Percentiles rank a stretch among this genome's conserved stretches.
phyloP scores from a whole-genome alignment of 2,113 vertebrate species.

The Lagopus leucura region DNA sequence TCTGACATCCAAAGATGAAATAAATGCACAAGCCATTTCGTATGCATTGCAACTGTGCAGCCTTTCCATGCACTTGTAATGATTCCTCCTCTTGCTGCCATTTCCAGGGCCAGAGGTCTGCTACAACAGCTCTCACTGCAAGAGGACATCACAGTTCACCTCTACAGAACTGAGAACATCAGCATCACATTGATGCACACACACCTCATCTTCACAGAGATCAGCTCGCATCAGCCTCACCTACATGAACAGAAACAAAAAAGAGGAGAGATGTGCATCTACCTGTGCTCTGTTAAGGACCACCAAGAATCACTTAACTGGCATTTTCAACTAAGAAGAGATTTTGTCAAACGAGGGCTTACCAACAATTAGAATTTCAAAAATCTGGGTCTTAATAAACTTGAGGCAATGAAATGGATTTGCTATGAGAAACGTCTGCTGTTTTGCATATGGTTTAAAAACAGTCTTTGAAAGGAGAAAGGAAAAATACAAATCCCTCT shows the following conservation, averaged over 20 bases:
- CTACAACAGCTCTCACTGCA: fast-evolving
- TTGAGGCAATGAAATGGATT: not conserved
- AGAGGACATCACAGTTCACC: not conserved
- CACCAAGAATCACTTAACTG: not conserved
- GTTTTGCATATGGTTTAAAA: not conserved
- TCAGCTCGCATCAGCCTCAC: not conserved
- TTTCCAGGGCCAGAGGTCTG: fast-evolving
- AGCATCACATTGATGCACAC: not conserved
- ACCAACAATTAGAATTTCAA: not conserved
- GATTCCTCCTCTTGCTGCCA: not conserved
- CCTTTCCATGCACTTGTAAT: not conserved
- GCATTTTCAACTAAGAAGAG: not conserved
- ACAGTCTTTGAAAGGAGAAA: not conserved
- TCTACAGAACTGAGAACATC: not conserved
- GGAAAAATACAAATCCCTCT: constrained; percentile 30
- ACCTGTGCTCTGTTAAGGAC: not conserved
- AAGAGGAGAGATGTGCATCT: not conserved
- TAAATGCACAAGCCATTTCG: not conserved
- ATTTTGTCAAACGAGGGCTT: not conserved
- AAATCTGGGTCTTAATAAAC: not conserved
- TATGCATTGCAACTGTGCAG: fast-evolving
- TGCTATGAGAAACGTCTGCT: not conserved
- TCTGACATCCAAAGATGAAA: not conserved
- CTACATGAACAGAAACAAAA: not conserved
- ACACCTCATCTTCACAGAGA: not conserved